Conservation (phyloP, 2,797 vertebrate genomes). For the Schizopygopsis malacanthus region DNA sequence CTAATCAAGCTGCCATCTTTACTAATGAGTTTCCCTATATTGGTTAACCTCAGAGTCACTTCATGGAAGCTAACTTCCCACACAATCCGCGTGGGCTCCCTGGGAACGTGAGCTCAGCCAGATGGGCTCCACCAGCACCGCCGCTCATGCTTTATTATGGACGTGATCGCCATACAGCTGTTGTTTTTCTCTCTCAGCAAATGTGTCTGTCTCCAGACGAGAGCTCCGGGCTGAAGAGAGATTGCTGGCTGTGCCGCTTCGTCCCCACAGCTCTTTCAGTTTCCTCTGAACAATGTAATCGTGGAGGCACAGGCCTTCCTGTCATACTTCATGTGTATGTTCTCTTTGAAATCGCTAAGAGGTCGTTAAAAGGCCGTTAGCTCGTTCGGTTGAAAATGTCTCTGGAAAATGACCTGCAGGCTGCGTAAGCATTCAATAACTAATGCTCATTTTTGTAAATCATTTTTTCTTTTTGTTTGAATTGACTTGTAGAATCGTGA, state of each 20-base stretch:
- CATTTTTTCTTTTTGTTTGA: not conserved
- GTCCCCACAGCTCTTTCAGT: slow-evolving; percentile 1
- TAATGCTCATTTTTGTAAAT: slow-evolving; percentile 19
- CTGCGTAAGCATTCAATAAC: not conserved
- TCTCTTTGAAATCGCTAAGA: slow-evolving; percentile 41
- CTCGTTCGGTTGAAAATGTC: slow-evolving; percentile 6
- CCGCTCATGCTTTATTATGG: slow-evolving; percentile 26
- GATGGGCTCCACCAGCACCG: slow-evolving; percentile 18
- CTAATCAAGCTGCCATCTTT: slow-evolving; percentile 22
- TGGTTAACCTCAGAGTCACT: slow-evolving; percentile 22
- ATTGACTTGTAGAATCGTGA: not conserved
- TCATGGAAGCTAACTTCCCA: slow-evolving; percentile 12
- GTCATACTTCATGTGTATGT: slow-evolving; percentile 38
- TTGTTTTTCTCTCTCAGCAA: slow-evolving; percentile 24
- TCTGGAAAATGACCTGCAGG: slow-evolving; percentile 11
- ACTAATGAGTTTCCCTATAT: slow-evolving; percentile 14
- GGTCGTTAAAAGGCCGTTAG: slow-evolving; percentile 29
- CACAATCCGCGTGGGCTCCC: slow-evolving; percentile 7
- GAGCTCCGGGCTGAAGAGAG: slow-evolving; percentile 12
- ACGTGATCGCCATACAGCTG: slow-evolving; percentile 37
- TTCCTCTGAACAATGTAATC: slow-evolving; percentile 46
- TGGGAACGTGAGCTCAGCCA: slow-evolving; percentile 28
- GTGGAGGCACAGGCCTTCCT: slow-evolving; percentile 21
- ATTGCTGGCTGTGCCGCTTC: slow-evolving; percentile 27
- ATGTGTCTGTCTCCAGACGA: not conserved